Conservation (phyloP, 2,113 vertebrate species). For the Alosa alosa region DNA sequence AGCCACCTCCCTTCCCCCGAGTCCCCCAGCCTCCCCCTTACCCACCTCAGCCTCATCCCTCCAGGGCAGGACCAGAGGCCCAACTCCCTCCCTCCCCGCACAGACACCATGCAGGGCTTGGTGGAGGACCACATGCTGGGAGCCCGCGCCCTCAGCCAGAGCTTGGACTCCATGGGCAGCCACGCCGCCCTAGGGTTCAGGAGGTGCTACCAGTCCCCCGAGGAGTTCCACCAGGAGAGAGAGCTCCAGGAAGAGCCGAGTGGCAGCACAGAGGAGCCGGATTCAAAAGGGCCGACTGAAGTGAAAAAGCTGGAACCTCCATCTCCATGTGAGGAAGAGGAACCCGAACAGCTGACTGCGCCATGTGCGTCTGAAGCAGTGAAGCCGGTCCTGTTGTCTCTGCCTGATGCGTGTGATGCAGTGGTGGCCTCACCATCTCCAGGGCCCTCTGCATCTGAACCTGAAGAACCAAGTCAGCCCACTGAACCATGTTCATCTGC, state of each 20-base stretch:
- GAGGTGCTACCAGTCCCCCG: slow-evolving; percentile 77
- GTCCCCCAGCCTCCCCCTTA: slow-evolving; percentile 63
- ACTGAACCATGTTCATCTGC: background rate
- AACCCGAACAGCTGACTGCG: background rate
- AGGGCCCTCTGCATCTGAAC: background rate
- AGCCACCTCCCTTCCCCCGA: slow-evolving; percentile 69
- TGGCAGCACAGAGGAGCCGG: slow-evolving; percentile 13
- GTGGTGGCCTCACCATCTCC: background rate
- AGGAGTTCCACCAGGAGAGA: slow-evolving; percentile 69
- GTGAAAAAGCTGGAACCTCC: background rate
- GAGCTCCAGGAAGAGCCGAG: slow-evolving; percentile 38
- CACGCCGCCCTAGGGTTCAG: slow-evolving; percentile 49
- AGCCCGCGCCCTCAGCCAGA: slow-evolving; percentile 67
- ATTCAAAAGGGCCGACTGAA: background rate
- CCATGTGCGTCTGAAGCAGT: background rate
- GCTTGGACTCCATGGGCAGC: slow-evolving; percentile 71
- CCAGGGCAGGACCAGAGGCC: slow-evolving; percentile 52
- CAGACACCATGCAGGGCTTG: slow-evolving; percentile 37
- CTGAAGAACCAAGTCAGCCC: background rate
- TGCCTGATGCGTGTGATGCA: background rate
- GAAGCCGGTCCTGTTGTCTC: background rate
- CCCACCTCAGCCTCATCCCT: slow-evolving; percentile 54
- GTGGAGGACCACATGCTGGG: slow-evolving; percentile 68
- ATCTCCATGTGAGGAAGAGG: background rate
- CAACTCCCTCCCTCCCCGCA: slow-evolving; percentile 28